These are phyloP conservation scores for Silurus meridionalis DNA, from an alignment of 2,113 vertebrate species.

Conservation along the genomic window DNA sequence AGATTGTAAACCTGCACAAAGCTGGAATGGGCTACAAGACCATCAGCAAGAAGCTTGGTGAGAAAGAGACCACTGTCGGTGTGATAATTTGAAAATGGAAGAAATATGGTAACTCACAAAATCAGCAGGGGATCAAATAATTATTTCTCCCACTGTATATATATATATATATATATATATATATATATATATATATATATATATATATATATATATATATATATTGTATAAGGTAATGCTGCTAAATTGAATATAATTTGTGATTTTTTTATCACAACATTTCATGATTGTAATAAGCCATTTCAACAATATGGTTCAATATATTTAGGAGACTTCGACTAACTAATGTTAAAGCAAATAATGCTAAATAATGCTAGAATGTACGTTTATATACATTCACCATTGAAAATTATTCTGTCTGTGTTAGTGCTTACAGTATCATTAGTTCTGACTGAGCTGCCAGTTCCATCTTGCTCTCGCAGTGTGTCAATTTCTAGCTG, in stretches of 20 bases:
- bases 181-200: not conserved
- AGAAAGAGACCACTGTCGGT: too few species aligned
- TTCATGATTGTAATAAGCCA: not conserved
- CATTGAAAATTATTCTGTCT: not conserved
- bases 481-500: not conserved
- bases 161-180: accelerated
- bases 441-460: not conserved
- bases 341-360: not conserved
- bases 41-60: too few species aligned
- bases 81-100: too few species aligned
- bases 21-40: too few species aligned
- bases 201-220: not conserved
- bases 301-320: not conserved
- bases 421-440: not conserved
- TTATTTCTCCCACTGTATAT: too few species aligned
- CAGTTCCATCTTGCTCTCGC: not conserved
- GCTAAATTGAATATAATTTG: not conserved
- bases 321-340: not conserved
- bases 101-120: too few species aligned
- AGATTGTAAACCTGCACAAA: too few species aligned
- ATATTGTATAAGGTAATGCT: not conserved
- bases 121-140: too few species aligned
- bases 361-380: not conserved
- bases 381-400: not conserved
- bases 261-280: not conserved